Percentiles rank a stretch among this genome's conserved stretches.
Evolutionary conservation across 2,888 invertebrate genomes (phyloP).

Genomic region (Synergus japonicus): DNA sequence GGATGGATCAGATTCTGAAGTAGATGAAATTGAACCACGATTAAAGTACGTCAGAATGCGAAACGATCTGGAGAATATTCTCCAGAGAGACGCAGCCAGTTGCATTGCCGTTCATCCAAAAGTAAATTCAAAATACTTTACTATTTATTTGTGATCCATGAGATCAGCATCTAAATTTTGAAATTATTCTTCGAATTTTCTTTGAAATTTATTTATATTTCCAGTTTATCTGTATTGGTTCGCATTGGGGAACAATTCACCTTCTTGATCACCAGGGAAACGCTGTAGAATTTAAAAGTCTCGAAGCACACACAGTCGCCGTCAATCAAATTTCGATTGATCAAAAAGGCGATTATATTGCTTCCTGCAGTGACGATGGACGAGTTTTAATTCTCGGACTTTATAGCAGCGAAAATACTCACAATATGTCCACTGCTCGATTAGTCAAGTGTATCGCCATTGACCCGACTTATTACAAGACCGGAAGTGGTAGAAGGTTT

Average conservation of each 20-base stretch:
- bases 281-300: slow-evolving; percentile 84
- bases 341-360: slow-evolving; percentile 94
- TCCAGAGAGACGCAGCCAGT: slow-evolving; percentile 92
- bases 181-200: not conserved
- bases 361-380: slow-evolving; percentile 95
- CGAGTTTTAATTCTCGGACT: slow-evolving; percentile 92
- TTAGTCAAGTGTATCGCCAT: slow-evolving; percentile 92
- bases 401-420: slow-evolving; percentile 90
- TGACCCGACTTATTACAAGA: slow-evolving; percentile 89
- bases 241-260: slow-evolving; percentile 94
- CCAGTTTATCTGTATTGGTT: slow-evolving; percentile 94
- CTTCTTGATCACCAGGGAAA: slow-evolving; percentile 96
- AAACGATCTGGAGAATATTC: slow-evolving; percentile 91
- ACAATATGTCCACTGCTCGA: slow-evolving; percentile 87
- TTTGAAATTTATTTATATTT: not conserved
- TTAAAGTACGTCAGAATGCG: slow-evolving; percentile 93
- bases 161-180: not conserved
- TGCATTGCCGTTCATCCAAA: slow-evolving; percentile 96
- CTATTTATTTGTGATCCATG: no score
- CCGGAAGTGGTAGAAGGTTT: slow-evolving; percentile 88
- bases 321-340: slow-evolving; percentile 98
- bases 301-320: slow-evolving; percentile 90
- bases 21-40: slow-evolving; percentile 88
- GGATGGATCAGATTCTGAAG: slow-evolving; percentile 76
- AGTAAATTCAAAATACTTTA: slow-evolving; percentile 75